Percentiles rank a stretch among this genome's conserved stretches.
Evolutionary conservation across 64 coral and sea anemone genomes (phyloP).

Genomic region (Catalaphyllia jardinei): DNA sequence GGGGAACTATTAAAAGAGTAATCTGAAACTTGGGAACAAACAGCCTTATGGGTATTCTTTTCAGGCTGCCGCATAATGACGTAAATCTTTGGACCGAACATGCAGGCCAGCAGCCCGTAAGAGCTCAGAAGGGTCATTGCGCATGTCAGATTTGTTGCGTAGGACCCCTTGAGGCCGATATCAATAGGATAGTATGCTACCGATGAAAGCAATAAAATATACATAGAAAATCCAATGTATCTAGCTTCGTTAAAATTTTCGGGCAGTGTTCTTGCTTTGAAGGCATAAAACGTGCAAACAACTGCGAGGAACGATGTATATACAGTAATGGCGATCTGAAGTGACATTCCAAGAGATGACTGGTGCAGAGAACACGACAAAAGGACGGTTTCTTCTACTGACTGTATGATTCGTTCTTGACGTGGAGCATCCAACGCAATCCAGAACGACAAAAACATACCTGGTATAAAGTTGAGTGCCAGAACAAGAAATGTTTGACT

Average conservation of each 20-base stretch:
- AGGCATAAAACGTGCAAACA: constrained; percentile 38
- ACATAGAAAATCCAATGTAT: constrained; percentile 42
- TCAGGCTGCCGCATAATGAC: constrained; percentile 47
- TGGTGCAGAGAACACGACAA: constrained; percentile 1
- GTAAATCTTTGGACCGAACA: constrained; percentile 63
- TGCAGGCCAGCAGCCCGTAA: constrained; percentile 47
- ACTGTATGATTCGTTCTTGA: constrained; percentile 3
- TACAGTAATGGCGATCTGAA: background rate
- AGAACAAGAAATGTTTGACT: constrained; percentile 28
- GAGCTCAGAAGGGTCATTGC: constrained; percentile 7
- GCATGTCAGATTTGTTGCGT: constrained; percentile 8
- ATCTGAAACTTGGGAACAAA: constrained; percentile 10
- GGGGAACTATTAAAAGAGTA: background rate
- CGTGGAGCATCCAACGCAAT: constrained; percentile 25
- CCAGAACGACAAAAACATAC: constrained; percentile 16
- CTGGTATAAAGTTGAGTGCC: background rate
- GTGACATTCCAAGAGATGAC: background rate
- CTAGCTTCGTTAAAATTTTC: constrained; percentile 56
- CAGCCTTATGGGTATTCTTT: constrained; percentile 34
- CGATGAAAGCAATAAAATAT: constrained; percentile 33
- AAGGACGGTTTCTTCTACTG: background rate
- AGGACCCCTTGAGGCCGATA: background rate
- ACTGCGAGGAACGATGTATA: constrained; percentile 22
- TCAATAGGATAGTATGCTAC: constrained; percentile 29
- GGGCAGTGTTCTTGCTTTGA: constrained; percentile 23